Evolutionary conservation across 53 echinoderm and acorn worm species (phyloP).

Genomic region (Holothuria leucospilota): DNA sequence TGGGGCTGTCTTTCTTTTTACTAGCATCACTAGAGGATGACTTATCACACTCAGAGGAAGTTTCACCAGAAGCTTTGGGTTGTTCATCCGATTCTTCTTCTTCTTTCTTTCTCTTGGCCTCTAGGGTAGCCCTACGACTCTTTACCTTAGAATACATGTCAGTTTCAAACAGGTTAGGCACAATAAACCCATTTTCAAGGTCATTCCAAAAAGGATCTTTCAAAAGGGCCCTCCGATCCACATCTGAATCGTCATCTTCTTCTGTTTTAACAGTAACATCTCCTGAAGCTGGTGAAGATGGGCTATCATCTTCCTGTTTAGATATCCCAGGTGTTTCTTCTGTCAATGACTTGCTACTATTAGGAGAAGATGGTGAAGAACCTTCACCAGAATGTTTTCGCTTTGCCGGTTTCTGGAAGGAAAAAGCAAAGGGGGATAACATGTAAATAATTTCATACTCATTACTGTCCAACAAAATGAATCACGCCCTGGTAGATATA

Average conservation of each 20-base stretch:
- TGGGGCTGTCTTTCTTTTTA: slow-evolving; percentile 29
- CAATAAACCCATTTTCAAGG: slow-evolving; percentile 85
- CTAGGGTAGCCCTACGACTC: slow-evolving; percentile 80
- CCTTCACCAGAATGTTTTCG: slow-evolving; percentile 39
- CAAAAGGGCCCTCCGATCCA: slow-evolving; percentile 42
- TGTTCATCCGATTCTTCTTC: slow-evolving; percentile 62
- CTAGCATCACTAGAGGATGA: not conserved
- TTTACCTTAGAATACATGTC: slow-evolving; percentile 99
- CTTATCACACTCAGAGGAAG: not conserved
- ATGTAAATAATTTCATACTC: too few species aligned
- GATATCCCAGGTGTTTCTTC: not conserved
- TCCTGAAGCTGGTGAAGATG: slow-evolving; percentile 29
- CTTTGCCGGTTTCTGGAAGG: slow-evolving; percentile 18
- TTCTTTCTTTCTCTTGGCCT: slow-evolving; percentile 81
- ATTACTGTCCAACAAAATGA: too few species aligned
- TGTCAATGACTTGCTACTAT: not conserved
- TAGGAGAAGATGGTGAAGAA: not conserved
- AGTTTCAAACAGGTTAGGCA: slow-evolving; percentile 63
- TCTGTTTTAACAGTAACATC: slow-evolving; percentile 4
- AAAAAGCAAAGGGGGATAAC: too few species aligned
- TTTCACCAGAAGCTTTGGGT: not conserved
- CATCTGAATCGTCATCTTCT: slow-evolving; percentile 38
- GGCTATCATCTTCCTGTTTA: too few species aligned
- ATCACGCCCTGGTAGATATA: too few species aligned
- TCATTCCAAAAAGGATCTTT: slow-evolving; percentile 98